These are phyloP conservation scores for Oriolus oriolus DNA, from an alignment of 2,113 vertebrate species.

Conservation along the genomic window DNA sequence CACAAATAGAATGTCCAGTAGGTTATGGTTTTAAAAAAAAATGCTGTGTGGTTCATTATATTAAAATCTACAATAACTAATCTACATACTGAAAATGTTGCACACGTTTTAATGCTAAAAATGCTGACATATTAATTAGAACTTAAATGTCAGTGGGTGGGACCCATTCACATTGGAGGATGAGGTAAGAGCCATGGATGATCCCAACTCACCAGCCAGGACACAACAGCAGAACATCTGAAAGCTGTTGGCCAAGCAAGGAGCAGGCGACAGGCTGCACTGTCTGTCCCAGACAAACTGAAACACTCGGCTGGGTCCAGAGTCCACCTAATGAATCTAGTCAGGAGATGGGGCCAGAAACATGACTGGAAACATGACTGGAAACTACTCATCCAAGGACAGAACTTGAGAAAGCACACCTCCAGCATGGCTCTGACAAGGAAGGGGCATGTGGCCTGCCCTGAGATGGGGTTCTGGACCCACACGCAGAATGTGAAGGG, in stretches of 20 bases:
- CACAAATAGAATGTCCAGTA: not conserved
- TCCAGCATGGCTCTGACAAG: not conserved
- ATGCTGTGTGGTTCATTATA: not conserved
- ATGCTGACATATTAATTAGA: not conserved
- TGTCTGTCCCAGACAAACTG: not conserved
- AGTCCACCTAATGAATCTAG: not conserved
- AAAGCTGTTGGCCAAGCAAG: not conserved
- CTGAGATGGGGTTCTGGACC: not conserved
- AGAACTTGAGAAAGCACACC: not conserved
- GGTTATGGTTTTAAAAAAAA: not conserved
- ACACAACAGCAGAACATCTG: accelerated
- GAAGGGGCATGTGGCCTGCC: accelerated
- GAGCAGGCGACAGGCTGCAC: not conserved
- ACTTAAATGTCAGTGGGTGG: not conserved
- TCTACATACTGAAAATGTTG: not conserved
- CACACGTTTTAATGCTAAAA: not conserved
- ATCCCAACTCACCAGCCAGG: not conserved
- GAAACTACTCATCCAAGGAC: not conserved
- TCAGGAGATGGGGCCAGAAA: not conserved
- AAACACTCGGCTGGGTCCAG: accelerated
- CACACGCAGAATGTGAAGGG: accelerated
- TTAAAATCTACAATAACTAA: not conserved
- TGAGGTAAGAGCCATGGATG: not conserved
- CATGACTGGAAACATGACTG: accelerated
- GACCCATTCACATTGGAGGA: not conserved